phyloP scores from a whole-genome alignment of 2,888 invertebrate species.

The Rhagophthalmus giganteus region DNA sequence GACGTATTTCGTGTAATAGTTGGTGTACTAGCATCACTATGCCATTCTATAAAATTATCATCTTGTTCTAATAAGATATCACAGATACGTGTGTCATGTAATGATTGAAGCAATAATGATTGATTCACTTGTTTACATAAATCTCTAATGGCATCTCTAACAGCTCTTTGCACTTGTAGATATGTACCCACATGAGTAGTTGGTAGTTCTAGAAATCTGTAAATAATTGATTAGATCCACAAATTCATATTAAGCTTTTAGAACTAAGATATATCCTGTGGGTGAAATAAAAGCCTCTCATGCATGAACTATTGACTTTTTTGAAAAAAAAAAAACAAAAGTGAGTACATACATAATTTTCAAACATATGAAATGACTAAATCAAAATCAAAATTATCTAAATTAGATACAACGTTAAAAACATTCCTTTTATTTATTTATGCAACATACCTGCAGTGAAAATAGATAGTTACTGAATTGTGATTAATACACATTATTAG shows the following conservation, averaged over 20 bases:
- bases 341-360: no score
- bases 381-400: no score
- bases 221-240: neutral
- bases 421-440: no score
- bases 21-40: conserved; percentile 40
- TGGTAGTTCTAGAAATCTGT: conserved; percentile 60
- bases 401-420: no score
- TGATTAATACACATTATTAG: conserved; percentile 64
- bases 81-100: conserved; percentile 68
- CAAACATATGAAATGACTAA: no score
- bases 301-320: no score
- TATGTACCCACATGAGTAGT: conserved; percentile 59
- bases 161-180: conserved; percentile 57
- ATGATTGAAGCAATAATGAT: conserved; percentile 67
- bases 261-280: no score
- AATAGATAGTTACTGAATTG: conserved; percentile 65
- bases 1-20: conserved; percentile 45
- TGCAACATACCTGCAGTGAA: conserved; percentile 66
- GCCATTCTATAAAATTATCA: conserved; percentile 47
- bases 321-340: no score
- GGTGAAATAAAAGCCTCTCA: no score
- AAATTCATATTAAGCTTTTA: conserved; percentile 2
- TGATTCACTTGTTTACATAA: conserved; percentile 70
- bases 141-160: conserved; percentile 61
- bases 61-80: conserved; percentile 69